Conservation (phyloP, 2,797 vertebrate species). For the Alauda arvensis region DNA sequence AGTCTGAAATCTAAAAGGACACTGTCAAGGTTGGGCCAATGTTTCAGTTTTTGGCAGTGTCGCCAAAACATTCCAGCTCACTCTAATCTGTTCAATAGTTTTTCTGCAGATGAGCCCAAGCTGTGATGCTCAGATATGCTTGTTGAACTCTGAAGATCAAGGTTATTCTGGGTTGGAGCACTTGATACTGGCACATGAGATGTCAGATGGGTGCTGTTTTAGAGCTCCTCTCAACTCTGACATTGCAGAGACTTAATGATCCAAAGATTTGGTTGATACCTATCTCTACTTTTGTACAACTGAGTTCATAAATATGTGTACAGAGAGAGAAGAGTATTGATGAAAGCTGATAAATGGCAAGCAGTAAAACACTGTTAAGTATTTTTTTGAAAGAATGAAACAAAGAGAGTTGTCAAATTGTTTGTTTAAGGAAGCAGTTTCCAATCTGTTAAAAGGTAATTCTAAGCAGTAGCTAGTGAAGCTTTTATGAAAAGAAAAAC, state of each 20-base stretch:
- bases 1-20: conserved; percentile 62
- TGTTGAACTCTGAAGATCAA: conserved; percentile 18
- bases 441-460: conserved; percentile 14
- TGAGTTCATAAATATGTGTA: conserved; percentile 19
- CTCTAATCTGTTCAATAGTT: neutral
- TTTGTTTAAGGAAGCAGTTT: conserved; percentile 2
- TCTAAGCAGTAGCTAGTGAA: conserved; percentile 14
- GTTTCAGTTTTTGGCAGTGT: conserved; percentile 37
- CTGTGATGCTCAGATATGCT: neutral
- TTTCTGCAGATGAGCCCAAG: neutral
- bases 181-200: conserved; percentile 12
- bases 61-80: neutral
- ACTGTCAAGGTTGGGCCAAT: conserved; percentile 56
- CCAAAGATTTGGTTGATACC: conserved; percentile 41
- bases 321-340: neutral
- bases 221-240: conserved; percentile 26
- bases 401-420: neutral
- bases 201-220: conserved; percentile 32
- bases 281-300: conserved; percentile 46
- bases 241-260: neutral
- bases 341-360: neutral
- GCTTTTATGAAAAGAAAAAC: neutral
- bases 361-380: neutral
- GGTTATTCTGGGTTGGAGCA: conserved; percentile 4
- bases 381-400: neutral